Evolutionary conservation across 2,797 vertebrate genomes (phyloP), one percentile per base, ranked within the genome.

Genomic region (Lithobates sylvaticus): DNA sequence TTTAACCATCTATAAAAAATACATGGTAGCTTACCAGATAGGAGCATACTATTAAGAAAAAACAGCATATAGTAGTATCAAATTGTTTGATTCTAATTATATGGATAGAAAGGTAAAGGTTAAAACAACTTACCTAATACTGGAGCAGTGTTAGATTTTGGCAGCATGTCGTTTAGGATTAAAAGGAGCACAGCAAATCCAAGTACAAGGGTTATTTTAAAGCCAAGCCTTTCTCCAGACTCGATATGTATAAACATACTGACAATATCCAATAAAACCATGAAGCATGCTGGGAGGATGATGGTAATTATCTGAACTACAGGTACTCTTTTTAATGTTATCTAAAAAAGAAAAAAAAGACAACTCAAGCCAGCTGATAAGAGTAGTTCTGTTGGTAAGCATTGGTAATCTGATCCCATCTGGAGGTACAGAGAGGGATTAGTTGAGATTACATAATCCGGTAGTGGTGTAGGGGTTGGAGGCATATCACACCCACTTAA

Each of bases 111-210:
- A 58, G 54, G 13, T 58, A 21, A 23, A n/a, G 6, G 58, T 64
- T n/a, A 61, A n/a, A 23, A n/a, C 4, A 21, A 64, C 84, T 34
- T 73, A 87, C 86, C 86, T 78, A 87, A 76, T 34, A 80, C 3
- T 16, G 86, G 86, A 27, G 54, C 4, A 8, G 13, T 34, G 0
- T 69, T 6, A n/a, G 86, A 74, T 12, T 10, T 80, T 10, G 86
- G 86, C 6, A 87, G 54, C n/a, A 87, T 36, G 44, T 36, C 47
- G 32, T 79, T 87, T 5, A 87, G 61, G 29, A 87, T 87, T 26
- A 84, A 42, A 47, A 87, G 80, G 16, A 87, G 76, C 32, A 87
- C 86, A 29, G 86, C 84, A 64, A 87, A 87, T 21, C 86, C 86
- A 68, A 87, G 69, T 3, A 87, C 69, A 44, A 87, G 34, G 16